These are phyloP conservation scores for Papilio helenus DNA, from an alignment of 1,140 invertebrate genomes.

Conservation along the genomic window DNA sequence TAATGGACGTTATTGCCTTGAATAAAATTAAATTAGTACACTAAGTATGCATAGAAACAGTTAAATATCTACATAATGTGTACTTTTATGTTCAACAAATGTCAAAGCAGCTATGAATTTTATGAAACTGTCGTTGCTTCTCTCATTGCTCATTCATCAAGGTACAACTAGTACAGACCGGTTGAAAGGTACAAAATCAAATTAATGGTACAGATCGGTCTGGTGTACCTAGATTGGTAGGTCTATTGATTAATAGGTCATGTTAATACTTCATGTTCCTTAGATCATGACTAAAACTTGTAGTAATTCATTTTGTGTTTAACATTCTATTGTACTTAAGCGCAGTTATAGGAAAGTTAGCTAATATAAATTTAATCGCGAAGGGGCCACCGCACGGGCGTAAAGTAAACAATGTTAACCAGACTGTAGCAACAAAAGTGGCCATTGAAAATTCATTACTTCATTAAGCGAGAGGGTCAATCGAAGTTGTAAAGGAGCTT, in stretches of 20 bases:
- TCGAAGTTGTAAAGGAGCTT: slow-evolving; percentile 33
- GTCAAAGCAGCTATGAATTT: too few relatives aligned
- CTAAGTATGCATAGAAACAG: background rate
- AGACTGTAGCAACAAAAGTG: slow-evolving; percentile 23
- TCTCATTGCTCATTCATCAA: too few relatives aligned
- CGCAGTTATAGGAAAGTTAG: background rate
- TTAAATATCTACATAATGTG: too few relatives aligned
- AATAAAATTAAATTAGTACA: background rate
- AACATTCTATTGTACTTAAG: background rate
- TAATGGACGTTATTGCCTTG: background rate
- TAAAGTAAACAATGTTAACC: slow-evolving; percentile 27
- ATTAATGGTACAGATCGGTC: too few relatives aligned
- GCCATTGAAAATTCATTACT: slow-evolving; percentile 39
- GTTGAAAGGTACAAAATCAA: too few relatives aligned
- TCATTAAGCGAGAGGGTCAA: slow-evolving; percentile 36
- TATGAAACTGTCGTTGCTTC: too few relatives aligned
- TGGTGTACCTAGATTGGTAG: too few relatives aligned
- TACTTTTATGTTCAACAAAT: too few relatives aligned
- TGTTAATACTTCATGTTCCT: background rate
- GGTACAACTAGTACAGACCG: too few relatives aligned
- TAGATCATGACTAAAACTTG: background rate
- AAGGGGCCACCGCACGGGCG: slow-evolving; percentile 9
- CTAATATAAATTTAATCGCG: background rate
- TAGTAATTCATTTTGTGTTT: background rate
- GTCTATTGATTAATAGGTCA: too few relatives aligned